Conservation (phyloP, 2,113 vertebrate genomes). For the Ptilonorhynchus violaceus region DNA sequence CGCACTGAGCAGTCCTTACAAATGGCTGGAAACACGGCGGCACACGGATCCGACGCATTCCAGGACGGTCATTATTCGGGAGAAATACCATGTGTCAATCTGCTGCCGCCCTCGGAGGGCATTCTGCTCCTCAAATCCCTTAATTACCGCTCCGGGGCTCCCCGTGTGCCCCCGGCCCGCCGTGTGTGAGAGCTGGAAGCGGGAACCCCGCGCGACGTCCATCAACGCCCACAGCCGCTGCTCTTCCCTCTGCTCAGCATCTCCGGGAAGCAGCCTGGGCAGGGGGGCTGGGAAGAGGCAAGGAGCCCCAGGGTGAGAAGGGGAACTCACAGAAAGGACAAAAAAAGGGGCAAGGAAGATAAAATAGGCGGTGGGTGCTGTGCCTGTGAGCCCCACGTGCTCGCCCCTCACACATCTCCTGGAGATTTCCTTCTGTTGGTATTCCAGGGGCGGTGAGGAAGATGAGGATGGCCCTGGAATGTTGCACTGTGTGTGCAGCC, state of each 20-base stretch:
- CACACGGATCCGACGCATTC: neutral
- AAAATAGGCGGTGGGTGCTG: neutral
- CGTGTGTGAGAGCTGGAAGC: neutral
- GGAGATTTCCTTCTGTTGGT: neutral
- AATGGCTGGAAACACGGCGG: constrained; percentile 26
- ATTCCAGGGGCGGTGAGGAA: neutral
- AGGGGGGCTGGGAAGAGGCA: neutral
- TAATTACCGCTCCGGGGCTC: constrained; percentile 38
- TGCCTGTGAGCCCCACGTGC: rapidly evolving
- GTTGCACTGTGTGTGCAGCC: neutral
- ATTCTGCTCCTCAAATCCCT: constrained; percentile 35
- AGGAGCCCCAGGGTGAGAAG: neutral
- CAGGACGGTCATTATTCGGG: neutral
- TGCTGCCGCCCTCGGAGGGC: neutral
- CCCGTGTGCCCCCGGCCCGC: neutral
- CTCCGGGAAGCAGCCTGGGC: neutral
- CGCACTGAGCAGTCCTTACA: constrained; percentile 24
- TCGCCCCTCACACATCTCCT: rapidly evolving
- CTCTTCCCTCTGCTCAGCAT: neutral
- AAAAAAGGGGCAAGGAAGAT: neutral
- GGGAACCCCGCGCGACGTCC: neutral
- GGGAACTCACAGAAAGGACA: neutral
- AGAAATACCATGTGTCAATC: constrained; percentile 59
- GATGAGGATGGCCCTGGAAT: neutral
- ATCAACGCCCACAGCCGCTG: neutral